Conservation (phyloP, 53 echinoderm and acorn worm genomes). For the Astropecten irregularis region DNA sequence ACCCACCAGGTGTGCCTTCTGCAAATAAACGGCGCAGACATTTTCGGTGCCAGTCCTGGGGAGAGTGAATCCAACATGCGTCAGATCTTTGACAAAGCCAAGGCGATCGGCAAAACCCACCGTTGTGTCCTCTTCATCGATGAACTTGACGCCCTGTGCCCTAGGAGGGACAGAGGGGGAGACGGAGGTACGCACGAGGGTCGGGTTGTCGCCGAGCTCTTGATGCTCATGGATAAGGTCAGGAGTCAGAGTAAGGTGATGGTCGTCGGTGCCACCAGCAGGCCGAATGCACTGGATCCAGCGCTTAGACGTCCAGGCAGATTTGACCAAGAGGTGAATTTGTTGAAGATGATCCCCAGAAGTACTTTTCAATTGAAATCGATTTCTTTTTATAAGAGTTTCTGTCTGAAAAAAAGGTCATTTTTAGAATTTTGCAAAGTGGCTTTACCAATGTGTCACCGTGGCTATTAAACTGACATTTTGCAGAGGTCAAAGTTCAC, state of each 20-base stretch:
- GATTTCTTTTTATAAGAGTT: too few relatives aligned
- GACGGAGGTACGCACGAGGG: slow-evolving; percentile 51
- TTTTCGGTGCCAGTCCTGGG: slow-evolving; percentile 64
- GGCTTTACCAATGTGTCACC: too few relatives aligned
- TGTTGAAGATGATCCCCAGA: too few relatives aligned
- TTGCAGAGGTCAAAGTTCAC: too few relatives aligned
- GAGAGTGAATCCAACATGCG: slow-evolving; percentile 66
- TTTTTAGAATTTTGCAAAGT: too few relatives aligned
- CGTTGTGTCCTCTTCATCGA: slow-evolving; percentile 61
- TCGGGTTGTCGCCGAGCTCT: slow-evolving; percentile 59
- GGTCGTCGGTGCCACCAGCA: slow-evolving; percentile 69
- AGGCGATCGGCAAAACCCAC: neutral
- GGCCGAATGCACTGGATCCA: slow-evolving; percentile 66
- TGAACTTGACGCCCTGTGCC: slow-evolving; percentile 67
- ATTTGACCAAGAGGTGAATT: slow-evolving; percentile 68
- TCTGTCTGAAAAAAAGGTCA: too few relatives aligned
- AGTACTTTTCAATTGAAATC: too few relatives aligned
- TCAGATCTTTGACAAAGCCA: slow-evolving; percentile 47
- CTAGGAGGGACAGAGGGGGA: slow-evolving; percentile 29
- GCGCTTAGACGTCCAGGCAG: slow-evolving; percentile 63
- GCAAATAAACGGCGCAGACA: slow-evolving; percentile 57
- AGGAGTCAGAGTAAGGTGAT: slow-evolving; percentile 33
- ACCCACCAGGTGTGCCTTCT: slow-evolving; percentile 41
- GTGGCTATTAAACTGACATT: too few relatives aligned
- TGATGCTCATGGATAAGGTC: slow-evolving; percentile 66